Evolutionary conservation across 2,113 vertebrate genomes (phyloP), one percentile per base, ranked within the genome.

Genomic region (Percina caprodes): DNA sequence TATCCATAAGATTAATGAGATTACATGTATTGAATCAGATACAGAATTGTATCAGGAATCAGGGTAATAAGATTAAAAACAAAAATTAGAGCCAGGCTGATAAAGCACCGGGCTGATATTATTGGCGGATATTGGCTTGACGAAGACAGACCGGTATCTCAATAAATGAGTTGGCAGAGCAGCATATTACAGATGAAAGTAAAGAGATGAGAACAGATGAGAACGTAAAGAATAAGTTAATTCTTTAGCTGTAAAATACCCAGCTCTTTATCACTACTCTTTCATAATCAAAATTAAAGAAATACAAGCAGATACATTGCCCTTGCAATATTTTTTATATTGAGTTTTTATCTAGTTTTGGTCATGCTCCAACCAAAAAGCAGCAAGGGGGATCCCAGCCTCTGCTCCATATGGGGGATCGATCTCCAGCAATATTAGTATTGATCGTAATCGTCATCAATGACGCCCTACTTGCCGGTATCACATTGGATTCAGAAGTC

Each of bases 371-470:
- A 79, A 67, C 49, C 49, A 68, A 48, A 79, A 49, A 39, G 59
- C 21, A 70, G 35, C 56, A 61, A 18, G 24, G 18, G 23, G 56
- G 67, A 77, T 62, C 69, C 84, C n/a, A 55, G 26, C 60, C 81
- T 33, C 45, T 15, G 73, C 52, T 86, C 68, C 52, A 69, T 61
- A 79, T 74, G 72, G 30, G 54, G 45, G 55, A 90, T 89, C 85
- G 88, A 92, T 87, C 68, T 54, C 16, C 67, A 46, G 30, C 73
- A 89, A 67, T 84, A 89, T 85, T 54, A 85, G 80, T 90, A 93
- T 94, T 88, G 94, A 93, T 92, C 67, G 10, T 88, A 84, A 89
- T 89, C 73, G 84, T 84, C 70, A 90, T 89, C 78, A 76, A 68
- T 83, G 68, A 42, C 15, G 46, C 54, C 75, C 79, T 68, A 39